Base-by-base conservation (phyloP, 35 echinoderm and acorn worm genomes). In the Anneissia japonica region DNA sequence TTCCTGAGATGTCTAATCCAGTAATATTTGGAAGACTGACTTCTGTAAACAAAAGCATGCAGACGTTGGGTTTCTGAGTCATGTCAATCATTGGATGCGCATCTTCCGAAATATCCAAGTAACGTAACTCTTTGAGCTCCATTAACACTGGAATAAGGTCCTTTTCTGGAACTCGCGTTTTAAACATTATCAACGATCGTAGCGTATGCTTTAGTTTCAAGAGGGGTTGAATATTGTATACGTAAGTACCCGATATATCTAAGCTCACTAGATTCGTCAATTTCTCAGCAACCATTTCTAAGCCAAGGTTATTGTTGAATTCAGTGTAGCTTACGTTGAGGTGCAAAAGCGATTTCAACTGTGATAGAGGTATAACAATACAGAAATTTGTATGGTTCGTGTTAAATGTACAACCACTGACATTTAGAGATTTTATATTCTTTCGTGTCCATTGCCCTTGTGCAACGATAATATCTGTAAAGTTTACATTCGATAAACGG, bases 281-380 rank as follows among this genome's bases (percentile, higher is more conserved):
- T 9, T 87, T 92, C 26, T 93, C 90, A 0, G 87, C 92, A 16
- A 99, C 92, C 38, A 86, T 89, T 36, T 99, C 96, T 30, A 99
- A 74, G 19, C 96, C 96, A 0, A 99, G 89, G 36, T 99, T 91
- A 87, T 99, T 94, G 39, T 92, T 89, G 79, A 99, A 99, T 74
- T 99, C 96, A 36, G 96, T 99, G 74, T 94, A 99, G 77, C 96
- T 99, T 55, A 99, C 96, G 77, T 99, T 93, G 19, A 99, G 82
- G 46, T 99, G 96, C 14, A 89, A 74, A 4, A 99, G 87, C 21
- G 83, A 81, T 77, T 93, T 91, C 46, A 99, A 87, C 87, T 94
- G 92, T 30, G 89, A 89, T 38, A 99, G 86, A 26, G 96, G 94
- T 46, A 99, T 99, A 30, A 99, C 96, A 46, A 99, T 99, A 79